Evolutionary conservation across 2,797 vertebrate species (phyloP).

Genomic region (Pantherophis alleghaniensis): DNA sequence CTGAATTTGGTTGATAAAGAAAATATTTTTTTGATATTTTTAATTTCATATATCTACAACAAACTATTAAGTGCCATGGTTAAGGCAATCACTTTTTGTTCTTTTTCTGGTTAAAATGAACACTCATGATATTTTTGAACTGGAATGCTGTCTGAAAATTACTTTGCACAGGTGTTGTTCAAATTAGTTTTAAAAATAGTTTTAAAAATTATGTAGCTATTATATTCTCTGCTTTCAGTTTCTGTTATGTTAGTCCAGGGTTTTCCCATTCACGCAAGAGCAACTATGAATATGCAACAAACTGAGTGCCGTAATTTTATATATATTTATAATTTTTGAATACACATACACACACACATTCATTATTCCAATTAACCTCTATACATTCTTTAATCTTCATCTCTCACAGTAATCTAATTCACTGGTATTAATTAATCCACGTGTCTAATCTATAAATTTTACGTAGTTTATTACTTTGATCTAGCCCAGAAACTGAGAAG

Average conservation of each 20-base stretch:
- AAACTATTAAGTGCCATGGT: constrained; percentile 8
- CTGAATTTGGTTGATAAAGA: background rate
- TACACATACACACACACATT: background rate
- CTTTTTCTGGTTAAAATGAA: background rate
- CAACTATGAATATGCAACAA: background rate
- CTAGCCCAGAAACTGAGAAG: background rate
- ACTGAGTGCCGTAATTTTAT: background rate
- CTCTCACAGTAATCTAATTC: background rate
- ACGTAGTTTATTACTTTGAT: background rate
- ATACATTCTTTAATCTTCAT: background rate
- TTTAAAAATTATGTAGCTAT: constrained; percentile 53
- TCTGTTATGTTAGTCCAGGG: background rate
- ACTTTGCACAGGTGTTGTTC: constrained; percentile 54
- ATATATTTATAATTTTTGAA: background rate
- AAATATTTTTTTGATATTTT: background rate
- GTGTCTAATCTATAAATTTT: background rate
- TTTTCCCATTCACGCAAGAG: background rate
- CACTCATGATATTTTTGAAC: constrained; percentile 19
- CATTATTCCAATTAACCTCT: background rate
- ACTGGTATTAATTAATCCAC: background rate
- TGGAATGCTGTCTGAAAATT: constrained; percentile 51
- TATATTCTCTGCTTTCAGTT: constrained; percentile 43
- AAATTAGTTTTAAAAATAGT: constrained; percentile 54
- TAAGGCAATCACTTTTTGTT: constrained; percentile 25
- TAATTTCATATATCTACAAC: background rate